Percentiles rank a stretch among this genome's conserved stretches.
Evolutionary conservation across 2,797 vertebrate species (phyloP).

Genomic region (Loriculus beryllinus): DNA sequence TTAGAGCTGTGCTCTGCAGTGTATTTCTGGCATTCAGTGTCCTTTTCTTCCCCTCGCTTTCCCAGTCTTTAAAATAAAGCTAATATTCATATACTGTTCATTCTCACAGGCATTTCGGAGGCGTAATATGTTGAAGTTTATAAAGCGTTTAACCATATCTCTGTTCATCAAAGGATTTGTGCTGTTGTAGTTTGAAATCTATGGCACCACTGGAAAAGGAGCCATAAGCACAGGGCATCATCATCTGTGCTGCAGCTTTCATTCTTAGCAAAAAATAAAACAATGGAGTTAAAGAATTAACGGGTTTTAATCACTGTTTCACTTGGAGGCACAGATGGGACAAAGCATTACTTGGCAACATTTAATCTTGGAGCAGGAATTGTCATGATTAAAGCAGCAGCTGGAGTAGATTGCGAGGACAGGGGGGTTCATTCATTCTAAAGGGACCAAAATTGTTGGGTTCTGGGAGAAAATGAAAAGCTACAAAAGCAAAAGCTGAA

Average conservation of each 20-base stretch:
- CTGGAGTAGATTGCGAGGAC: conserved; percentile 45
- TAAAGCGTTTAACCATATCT: background rate
- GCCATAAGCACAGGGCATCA: background rate
- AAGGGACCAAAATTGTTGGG: conserved; percentile 7
- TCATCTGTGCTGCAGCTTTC: conserved; percentile 57
- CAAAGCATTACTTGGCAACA: conserved; percentile 46
- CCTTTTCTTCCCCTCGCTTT: conserved; percentile 27
- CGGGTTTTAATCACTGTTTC: conserved; percentile 56
- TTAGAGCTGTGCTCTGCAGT: conserved; percentile 26
- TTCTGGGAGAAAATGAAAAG: conserved; percentile 7
- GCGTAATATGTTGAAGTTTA: background rate
- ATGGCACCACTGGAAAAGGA: background rate
- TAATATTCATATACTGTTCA: background rate
- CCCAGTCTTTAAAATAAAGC: conserved; percentile 15
- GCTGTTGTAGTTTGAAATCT: background rate
- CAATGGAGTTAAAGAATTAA: conserved; percentile 65
- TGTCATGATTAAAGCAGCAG: conserved; percentile 53
- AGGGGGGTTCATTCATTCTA: background rate
- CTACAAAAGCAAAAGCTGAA: background rate
- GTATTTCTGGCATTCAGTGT: conserved; percentile 28
- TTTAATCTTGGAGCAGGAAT: conserved; percentile 51
- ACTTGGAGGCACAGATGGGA: conserved; percentile 53
- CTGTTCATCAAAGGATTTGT: conserved; percentile 6
- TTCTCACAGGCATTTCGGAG: background rate
- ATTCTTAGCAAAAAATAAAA: conserved; percentile 20